Percentiles rank a stretch among this genome's conserved stretches.
These are phyloP conservation scores for Tipula vernalis DNA, from an alignment of 2,888 invertebrate species.

Conservation along the genomic window DNA sequence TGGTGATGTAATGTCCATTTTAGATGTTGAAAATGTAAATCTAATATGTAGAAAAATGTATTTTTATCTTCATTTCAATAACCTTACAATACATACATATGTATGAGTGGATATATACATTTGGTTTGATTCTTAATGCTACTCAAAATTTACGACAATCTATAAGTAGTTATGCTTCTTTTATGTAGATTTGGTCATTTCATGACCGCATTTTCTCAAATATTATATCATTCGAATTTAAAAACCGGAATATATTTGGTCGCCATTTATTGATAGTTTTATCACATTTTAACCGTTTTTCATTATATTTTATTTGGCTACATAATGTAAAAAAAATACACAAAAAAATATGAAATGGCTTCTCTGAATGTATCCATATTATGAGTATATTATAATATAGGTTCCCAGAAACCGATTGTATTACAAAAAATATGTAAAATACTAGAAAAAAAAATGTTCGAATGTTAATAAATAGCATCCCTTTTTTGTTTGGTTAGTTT, in stretches of 20 bases:
- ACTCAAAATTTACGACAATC: not conserved
- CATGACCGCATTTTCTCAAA: not conserved
- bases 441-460: not conserved
- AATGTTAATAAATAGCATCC: not conserved
- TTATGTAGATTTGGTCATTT: not conserved
- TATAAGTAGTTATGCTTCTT: not conserved
- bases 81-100: not conserved
- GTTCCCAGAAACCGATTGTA: not conserved
- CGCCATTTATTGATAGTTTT: not conserved
- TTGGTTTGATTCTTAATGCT: not conserved
- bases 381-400: not conserved
- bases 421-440: not conserved
- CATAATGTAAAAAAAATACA: not conserved
- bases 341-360: not conserved
- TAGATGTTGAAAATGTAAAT: not conserved
- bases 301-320: not conserved
- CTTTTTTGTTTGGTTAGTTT: not conserved
- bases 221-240: not conserved
- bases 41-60: not conserved
- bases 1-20: not conserved
- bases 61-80: not conserved
- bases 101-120: not conserved
- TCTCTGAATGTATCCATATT: not conserved
- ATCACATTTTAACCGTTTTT: not conserved
- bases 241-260: not conserved